Evolutionary conservation across 2,113 vertebrate genomes (phyloP).

Genomic region (Gasterosteus nipponicus): DNA sequence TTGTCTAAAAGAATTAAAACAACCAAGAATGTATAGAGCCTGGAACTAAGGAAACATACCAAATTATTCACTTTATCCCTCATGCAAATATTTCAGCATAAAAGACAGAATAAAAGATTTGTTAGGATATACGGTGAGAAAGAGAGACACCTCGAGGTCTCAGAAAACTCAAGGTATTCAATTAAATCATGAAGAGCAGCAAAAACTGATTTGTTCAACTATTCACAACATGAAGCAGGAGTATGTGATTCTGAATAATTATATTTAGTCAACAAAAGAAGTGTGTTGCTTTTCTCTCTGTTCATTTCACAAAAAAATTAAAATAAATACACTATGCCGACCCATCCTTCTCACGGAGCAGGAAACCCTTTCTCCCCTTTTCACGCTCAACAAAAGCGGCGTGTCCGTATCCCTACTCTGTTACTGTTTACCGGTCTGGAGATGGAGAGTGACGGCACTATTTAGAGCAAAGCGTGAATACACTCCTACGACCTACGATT

Average conservation of each 20-base stretch:
- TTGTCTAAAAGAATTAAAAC: background rate
- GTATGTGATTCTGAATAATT: background rate
- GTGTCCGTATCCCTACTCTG: constrained; percentile 58
- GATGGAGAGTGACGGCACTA: constrained; percentile 65
- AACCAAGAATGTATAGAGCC: background rate
- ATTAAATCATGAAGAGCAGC: background rate
- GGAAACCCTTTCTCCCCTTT: constrained; percentile 41
- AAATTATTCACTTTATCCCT: background rate
- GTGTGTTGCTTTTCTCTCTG: background rate
- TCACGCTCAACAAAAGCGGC: constrained; percentile 58
- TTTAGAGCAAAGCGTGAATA: constrained; percentile 67
- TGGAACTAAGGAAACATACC: constrained; percentile 3
- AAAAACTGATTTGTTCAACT: constrained; percentile 1
- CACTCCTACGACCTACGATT: constrained; percentile 63
- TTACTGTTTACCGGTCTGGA: constrained; percentile 54
- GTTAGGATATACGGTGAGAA: background rate
- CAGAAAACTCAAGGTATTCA: background rate
- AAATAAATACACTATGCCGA: background rate
- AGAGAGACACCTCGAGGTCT: background rate
- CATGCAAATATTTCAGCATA: background rate
- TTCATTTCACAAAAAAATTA: background rate
- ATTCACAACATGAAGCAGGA: background rate
- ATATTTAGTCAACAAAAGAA: background rate
- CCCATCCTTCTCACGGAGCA: constrained; percentile 11
- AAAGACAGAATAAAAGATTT: background rate